A percentile compares a stretch with the other conserved stretches of the same genome.
phyloP scores from a whole-genome alignment of 64 coral and sea anemone species.

The Pocillopora damicornis region DNA sequence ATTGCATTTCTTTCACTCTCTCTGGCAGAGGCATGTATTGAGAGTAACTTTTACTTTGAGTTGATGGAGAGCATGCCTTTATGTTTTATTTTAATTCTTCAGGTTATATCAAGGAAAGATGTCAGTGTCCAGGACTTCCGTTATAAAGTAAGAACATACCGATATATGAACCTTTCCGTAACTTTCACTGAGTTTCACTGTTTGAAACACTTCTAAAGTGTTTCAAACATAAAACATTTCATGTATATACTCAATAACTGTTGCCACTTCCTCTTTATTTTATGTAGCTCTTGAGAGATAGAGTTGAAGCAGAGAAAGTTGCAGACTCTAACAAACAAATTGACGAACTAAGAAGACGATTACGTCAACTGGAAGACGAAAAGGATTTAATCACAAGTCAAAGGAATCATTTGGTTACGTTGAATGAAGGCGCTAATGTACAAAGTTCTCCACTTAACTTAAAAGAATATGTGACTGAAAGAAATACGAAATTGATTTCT shows the following conservation, averaged over 20 bases:
- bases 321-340: constrained; percentile 40
- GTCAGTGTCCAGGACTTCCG: constrained; percentile 58
- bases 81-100: neutral
- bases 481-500: neutral
- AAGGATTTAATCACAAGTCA: constrained; percentile 31
- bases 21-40: too few species aligned
- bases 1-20: too few species aligned
- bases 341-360: constrained; percentile 45
- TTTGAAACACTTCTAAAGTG: too few species aligned
- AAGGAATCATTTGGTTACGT: constrained; percentile 34
- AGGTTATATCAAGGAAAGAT: constrained; percentile 67
- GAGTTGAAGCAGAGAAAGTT: constrained; percentile 25
- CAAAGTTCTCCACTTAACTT: neutral
- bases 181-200: neutral
- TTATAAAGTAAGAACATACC: constrained; percentile 24
- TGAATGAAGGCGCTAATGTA: neutral
- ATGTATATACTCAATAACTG: neutral
- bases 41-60: too few species aligned
- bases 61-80: neutral
- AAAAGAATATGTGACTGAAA: neutral
- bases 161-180: neutral
- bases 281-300: constrained; percentile 38
- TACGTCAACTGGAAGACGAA: constrained; percentile 45
- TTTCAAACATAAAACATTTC: too few species aligned
- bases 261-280: neutral